Conservation (phyloP, 2,888 invertebrate genomes). For the Iselma pallidipennis region DNA sequence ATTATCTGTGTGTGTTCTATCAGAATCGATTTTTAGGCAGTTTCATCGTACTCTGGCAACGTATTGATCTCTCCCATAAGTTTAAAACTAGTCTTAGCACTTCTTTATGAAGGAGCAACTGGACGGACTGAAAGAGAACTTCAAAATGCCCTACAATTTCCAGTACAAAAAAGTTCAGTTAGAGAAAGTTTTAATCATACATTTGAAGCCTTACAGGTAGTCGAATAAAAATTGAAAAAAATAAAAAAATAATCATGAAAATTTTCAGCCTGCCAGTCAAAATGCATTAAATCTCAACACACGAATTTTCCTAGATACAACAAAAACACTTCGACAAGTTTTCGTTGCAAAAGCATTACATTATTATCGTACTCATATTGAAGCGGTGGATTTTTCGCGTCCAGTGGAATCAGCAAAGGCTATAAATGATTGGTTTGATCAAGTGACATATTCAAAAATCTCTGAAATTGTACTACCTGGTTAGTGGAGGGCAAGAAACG, state of each 20-base stretch:
- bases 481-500: too few species aligned
- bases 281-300: conserved; percentile 68
- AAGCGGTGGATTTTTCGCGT: conserved; percentile 64
- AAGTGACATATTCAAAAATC: conserved; percentile 75
- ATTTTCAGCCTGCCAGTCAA: conserved; percentile 43
- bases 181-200: conserved; percentile 61
- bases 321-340: conserved; percentile 61
- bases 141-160: conserved; percentile 61
- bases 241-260: background rate
- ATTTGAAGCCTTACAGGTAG: conserved; percentile 61
- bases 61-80: conserved; percentile 77
- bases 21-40: conserved; percentile 55
- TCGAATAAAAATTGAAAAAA: conserved; percentile 10
- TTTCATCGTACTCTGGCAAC: conserved; percentile 64
- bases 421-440: conserved; percentile 82
- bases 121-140: conserved; percentile 67
- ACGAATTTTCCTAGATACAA: conserved; percentile 64
- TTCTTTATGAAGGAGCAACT: conserved; percentile 74
- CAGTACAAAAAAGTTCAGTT: conserved; percentile 48
- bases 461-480: conserved; percentile 67
- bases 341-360: conserved; percentile 66
- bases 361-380: conserved; percentile 70
- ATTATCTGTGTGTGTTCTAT: too few species aligned
- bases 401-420: conserved; percentile 61
- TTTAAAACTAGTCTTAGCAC: conserved; percentile 71